Percentiles rank a stretch among this genome's conserved stretches.
phyloP scores from a whole-genome alignment of 2,797 vertebrate genomes.

The Rachycentron canadum region DNA sequence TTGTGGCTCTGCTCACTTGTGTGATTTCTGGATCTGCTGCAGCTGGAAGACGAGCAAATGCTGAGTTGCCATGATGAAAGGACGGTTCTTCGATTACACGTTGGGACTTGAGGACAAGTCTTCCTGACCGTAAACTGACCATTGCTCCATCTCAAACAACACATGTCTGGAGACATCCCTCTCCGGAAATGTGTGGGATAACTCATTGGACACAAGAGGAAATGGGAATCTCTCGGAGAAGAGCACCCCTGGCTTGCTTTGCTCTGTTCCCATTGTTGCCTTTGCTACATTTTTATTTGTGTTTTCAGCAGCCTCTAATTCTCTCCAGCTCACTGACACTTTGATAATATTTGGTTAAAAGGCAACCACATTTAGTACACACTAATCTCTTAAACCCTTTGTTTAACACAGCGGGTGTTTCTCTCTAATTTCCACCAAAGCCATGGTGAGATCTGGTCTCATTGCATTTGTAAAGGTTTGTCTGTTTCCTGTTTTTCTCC shows the following conservation, averaged over 20 bases:
- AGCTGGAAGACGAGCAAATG: too few species aligned
- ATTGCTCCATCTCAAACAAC: constrained; percentile 9
- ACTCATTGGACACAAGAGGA: background rate
- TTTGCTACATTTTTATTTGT: background rate
- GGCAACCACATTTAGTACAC: constrained; percentile 4
- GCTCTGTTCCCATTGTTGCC: constrained; percentile 3
- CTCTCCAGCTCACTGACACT: background rate
- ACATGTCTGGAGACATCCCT: background rate
- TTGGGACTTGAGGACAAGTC: background rate
- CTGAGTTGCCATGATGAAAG: background rate
- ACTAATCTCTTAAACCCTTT: constrained; percentile 7
- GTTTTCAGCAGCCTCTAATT: constrained; percentile 25
- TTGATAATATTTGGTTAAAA: constrained; percentile 24
- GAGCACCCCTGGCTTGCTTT: background rate
- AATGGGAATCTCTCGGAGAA: constrained; percentile 4
- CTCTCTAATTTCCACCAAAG: constrained; percentile 8
- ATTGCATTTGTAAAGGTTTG: constrained; percentile 8
- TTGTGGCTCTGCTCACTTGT: constrained; percentile 8
- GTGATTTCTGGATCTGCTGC: too few species aligned
- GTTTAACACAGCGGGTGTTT: constrained; percentile 6
- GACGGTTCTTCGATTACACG: constrained; percentile 4
- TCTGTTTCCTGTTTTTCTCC: constrained; percentile 33
- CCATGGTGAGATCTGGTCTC: constrained; percentile 2
- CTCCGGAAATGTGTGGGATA: background rate
- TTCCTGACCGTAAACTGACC: constrained; percentile 4